phyloP scores from a whole-genome alignment of 2,797 vertebrate genomes.

The Thamnophis elegans region DNA sequence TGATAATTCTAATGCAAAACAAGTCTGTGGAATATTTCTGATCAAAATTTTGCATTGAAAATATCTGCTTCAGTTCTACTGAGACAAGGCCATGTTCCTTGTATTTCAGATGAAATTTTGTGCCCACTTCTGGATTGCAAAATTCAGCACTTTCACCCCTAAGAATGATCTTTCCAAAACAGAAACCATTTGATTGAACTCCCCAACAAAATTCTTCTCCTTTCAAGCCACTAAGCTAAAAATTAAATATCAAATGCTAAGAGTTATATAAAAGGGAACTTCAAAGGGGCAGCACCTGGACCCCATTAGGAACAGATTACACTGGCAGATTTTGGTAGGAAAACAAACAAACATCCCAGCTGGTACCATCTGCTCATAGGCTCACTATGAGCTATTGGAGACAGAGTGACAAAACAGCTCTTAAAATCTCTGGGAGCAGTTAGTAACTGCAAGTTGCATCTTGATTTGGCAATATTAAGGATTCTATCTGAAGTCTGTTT shows the following conservation, averaged over 20 bases:
- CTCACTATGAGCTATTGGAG: not conserved
- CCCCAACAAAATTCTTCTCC: slow-evolving; percentile 3
- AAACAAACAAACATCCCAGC: not conserved
- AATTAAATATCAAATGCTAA: not conserved
- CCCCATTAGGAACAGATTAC: slow-evolving; percentile 11
- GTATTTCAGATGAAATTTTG: not conserved
- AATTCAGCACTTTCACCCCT: not conserved
- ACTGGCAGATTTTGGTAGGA: not conserved
- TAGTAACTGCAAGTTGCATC: not conserved
- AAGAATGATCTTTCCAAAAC: not conserved
- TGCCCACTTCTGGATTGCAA: not conserved
- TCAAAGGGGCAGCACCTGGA: slow-evolving; percentile 27
- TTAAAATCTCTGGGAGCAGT: not conserved
- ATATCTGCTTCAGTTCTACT: not conserved
- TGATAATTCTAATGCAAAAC: not conserved
- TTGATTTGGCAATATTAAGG: not conserved
- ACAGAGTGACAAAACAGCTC: not conserved
- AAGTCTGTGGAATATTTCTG: not conserved
- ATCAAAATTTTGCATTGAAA: not conserved
- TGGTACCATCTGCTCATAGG: slow-evolving; percentile 11
- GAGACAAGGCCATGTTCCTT: not conserved
- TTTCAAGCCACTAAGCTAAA: not conserved
- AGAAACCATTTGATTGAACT: not conserved
- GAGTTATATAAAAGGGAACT: slow-evolving; percentile 18
- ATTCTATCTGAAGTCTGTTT: not conserved